A percentile compares a stretch with the other conserved stretches of the same genome.
Evolutionary conservation across 37 sponge, comb jelly and placozoan species (phyloP).

Genomic region (Chondrilla cf. caribensis): DNA sequence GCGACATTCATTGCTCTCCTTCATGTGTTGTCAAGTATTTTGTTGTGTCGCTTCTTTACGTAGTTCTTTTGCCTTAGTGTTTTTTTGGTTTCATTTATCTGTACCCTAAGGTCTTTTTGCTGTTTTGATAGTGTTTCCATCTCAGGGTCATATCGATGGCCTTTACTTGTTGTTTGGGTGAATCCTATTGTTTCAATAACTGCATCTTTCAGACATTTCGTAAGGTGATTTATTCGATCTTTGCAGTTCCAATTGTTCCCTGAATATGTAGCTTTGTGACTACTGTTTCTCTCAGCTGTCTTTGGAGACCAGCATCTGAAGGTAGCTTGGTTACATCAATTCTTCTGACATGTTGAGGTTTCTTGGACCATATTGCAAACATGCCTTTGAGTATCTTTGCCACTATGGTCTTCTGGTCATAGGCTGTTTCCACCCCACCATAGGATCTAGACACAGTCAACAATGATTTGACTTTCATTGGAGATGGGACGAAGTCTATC

Average conservation of each 20-base stretch:
- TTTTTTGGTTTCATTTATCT: background rate
- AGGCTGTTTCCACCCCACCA: conserved; percentile 14
- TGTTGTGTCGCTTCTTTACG: conserved; percentile 12
- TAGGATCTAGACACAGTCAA: conserved; percentile 8
- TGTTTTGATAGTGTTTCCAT: conserved; percentile 6
- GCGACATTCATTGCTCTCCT: conserved; percentile 14
- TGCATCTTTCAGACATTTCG: conserved; percentile 2
- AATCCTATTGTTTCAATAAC: conserved; percentile 8
- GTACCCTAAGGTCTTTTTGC: conserved; percentile 8
- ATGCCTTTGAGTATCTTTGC: conserved; percentile 16
- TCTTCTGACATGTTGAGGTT: conserved; percentile 13
- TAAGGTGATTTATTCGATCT: background rate
- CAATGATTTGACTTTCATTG: conserved; percentile 9
- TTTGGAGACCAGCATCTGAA: conserved; percentile 8
- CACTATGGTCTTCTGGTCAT: conserved; percentile 6
- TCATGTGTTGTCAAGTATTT: background rate
- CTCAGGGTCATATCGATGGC: conserved; percentile 16
- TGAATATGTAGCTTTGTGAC: conserved; percentile 4
- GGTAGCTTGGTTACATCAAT: conserved; percentile 11
- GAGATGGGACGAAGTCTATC: conserved; percentile 15
- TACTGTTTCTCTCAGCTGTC: background rate
- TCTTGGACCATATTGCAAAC: conserved; percentile 5
- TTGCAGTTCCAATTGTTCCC: background rate
- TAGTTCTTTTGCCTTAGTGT: too few species aligned
- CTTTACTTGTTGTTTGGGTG: background rate